These are phyloP conservation scores for Neotoxoptera formosana DNA, from an alignment of 1,140 invertebrate species.

Conservation along the genomic window DNA sequence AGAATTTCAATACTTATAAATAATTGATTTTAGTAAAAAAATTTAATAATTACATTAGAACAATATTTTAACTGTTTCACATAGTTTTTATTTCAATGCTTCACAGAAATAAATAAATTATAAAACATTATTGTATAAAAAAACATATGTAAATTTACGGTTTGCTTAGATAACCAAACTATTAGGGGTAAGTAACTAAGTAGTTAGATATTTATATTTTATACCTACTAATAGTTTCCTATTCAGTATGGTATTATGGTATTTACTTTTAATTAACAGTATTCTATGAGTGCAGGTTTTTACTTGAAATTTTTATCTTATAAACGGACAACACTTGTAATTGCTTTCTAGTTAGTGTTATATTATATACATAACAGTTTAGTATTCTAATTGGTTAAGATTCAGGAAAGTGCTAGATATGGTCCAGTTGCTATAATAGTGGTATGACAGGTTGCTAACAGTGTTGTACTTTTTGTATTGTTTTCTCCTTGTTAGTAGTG, in stretches of 20 bases:
- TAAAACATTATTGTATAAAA: neutral
- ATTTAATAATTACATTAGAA: neutral
- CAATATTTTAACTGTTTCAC: neutral
- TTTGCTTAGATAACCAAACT: neutral
- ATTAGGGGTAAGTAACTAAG: neutral
- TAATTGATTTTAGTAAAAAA: neutral
- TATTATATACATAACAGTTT: neutral
- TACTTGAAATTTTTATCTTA: neutral
- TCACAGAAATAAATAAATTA: neutral
- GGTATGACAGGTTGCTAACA: constrained; percentile 26
- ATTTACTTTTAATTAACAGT: neutral
- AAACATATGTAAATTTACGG: neutral
- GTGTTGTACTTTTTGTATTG: constrained; percentile 17
- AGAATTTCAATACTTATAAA: neutral
- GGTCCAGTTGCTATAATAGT: constrained; percentile 33
- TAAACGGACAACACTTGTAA: neutral
- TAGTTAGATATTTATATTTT: neutral
- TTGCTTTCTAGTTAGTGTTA: constrained; percentile 22
- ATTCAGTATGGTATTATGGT: neutral
- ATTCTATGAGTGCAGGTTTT: neutral
- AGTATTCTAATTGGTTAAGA: neutral
- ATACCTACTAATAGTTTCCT: neutral
- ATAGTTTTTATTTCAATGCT: neutral
- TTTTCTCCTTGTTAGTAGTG: constrained; percentile 40
- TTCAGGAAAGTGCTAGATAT: constrained; percentile 34